Base-by-base conservation (phyloP, 2,797 vertebrate genomes). In the Crax fasciolata region DNA sequence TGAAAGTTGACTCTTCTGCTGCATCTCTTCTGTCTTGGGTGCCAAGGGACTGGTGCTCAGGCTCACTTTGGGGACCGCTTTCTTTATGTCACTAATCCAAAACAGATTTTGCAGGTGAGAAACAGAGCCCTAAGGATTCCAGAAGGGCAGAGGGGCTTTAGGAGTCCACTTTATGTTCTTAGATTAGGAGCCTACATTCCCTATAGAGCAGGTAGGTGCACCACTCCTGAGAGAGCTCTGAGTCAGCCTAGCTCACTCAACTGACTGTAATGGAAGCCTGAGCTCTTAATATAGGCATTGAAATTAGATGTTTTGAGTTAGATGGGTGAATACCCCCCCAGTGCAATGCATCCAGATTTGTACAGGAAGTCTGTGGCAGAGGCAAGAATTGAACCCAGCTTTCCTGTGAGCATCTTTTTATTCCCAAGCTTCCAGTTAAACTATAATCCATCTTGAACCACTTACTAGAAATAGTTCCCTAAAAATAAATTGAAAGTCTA, bases 311-410 rank as follows among this genome's bases (percentile, higher is more conserved):
- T 20, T 96, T 91, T 86, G 89, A 88, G 87, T 94, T 86, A 93
- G 54, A 58, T 67, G 75, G 68, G 87, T 51, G 66, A 92, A 58
- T 66, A 77, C 48, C 63, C 35, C 70, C 11, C 43, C 2, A 0
- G 46, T 81, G 89, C 82, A 80, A 44, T 8, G 1, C 0, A 3
- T 96, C 87, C 92, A 92, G 72, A 59, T 93, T 96, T 94, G 93
- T 94, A 94, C 87, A 96, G 94, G 94, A 96, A 96, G 94, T 75
- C 87, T 93, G 94, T 95, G 95, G 93, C 92, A 95, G 84, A 96
- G 89, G 89, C 87, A 96, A 96, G 96, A 97, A 96, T 94, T 97
- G 93, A 96, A 96, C 90, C 90, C 96, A 96, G 91, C 92, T 96
- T 97, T 95, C 61, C 79, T 86, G 79, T 81, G 87, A 92, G 91